Percentiles rank a stretch among this genome's conserved stretches.
phyloP scores from a whole-genome alignment of 1,140 invertebrate species.

The Myzus persicae region DNA sequence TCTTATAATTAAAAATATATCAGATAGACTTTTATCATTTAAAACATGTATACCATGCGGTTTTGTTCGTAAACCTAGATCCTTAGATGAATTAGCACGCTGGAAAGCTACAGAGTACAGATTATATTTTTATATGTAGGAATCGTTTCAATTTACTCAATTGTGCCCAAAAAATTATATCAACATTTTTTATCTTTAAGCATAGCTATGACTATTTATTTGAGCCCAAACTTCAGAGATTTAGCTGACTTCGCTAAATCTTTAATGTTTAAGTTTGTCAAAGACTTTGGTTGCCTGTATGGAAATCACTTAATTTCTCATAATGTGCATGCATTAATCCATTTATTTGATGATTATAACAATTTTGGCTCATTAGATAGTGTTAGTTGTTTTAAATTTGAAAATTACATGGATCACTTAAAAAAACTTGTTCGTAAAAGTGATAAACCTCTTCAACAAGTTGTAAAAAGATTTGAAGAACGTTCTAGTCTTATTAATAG shows the following conservation, averaged over 20 bases:
- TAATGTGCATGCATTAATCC: constrained; percentile 63
- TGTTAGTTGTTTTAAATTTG: constrained; percentile 62
- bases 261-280: constrained; percentile 60
- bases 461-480: constrained; percentile 32
- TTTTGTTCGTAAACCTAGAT: background rate
- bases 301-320: constrained; percentile 62
- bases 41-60: background rate
- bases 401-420: constrained; percentile 65
- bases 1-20: background rate
- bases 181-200: constrained; percentile 64
- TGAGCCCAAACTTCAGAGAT: constrained; percentile 43
- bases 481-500: background rate
- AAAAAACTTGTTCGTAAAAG: constrained; percentile 63
- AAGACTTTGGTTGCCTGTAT: constrained; percentile 60
- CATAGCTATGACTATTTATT: constrained; percentile 63
- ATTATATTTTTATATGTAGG: background rate
- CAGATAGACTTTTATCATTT: background rate
- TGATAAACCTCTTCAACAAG: constrained; percentile 62
- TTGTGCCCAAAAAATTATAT: background rate
- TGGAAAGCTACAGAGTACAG: background rate
- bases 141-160: background rate
- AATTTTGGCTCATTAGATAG: constrained; percentile 64
- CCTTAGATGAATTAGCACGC: background rate
- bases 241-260: constrained; percentile 55
- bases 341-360: constrained; percentile 65